Evolutionary conservation across 2,797 vertebrate species (phyloP).

Genomic region (Coccyzus lansbergi): DNA sequence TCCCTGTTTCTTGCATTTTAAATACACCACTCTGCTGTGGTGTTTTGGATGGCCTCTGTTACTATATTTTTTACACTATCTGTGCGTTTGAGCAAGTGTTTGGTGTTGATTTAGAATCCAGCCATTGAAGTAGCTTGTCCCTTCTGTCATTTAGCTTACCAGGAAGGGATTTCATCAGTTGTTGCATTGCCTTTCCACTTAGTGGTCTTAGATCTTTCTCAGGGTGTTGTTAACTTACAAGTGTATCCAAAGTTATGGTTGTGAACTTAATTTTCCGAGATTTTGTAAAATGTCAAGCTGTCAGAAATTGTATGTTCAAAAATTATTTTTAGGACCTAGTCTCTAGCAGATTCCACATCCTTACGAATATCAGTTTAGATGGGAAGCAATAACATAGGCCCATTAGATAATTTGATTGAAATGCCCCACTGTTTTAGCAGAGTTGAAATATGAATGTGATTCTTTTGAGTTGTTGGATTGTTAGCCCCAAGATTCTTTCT

Average conservation of each 20-base stretch:
- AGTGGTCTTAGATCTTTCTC: neutral
- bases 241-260: neutral
- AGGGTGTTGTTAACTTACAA: neutral
- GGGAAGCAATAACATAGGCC: neutral
- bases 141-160: neutral
- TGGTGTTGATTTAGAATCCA: neutral
- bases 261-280: neutral
- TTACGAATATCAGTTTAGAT: neutral
- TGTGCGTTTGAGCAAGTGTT: neutral
- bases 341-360: neutral
- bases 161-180: neutral
- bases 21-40: accelerated
- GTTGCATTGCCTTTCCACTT: neutral
- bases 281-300: neutral
- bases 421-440: neutral
- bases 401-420: neutral
- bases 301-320: neutral
- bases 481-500: neutral
- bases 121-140: neutral
- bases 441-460: neutral
- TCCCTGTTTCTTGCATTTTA: neutral
- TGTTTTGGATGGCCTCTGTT: neutral
- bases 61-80: neutral
- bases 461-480: neutral
- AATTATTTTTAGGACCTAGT: neutral